phyloP scores from a whole-genome alignment of 2,888 invertebrate species.

The Limnephilus rhombicus region DNA sequence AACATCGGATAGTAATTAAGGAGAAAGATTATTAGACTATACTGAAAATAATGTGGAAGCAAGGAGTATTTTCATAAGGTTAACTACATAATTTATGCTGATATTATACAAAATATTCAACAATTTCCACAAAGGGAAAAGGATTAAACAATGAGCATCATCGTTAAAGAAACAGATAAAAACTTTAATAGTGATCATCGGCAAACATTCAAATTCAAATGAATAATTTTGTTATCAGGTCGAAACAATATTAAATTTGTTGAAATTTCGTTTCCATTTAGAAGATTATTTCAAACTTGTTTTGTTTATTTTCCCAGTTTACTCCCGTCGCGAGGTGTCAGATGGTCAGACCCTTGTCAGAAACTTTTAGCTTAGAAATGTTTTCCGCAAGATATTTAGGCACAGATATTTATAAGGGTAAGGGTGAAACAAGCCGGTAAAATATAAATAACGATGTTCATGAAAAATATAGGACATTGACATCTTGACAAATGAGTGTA shows the following conservation, averaged over 20 bases:
- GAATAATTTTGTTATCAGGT: neutral
- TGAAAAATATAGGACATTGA: neutral
- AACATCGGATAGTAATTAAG: no score
- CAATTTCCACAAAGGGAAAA: neutral
- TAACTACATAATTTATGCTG: no score
- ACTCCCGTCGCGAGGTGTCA: conserved; percentile 1
- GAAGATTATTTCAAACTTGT: conserved; percentile 1
- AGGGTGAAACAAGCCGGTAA: neutral
- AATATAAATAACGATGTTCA: neutral
- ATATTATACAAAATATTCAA: neutral
- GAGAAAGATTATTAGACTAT: no score
- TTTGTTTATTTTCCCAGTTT: conserved; percentile 24
- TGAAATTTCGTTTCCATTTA: conserved; percentile 4
- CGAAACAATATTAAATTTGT: neutral
- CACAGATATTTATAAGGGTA: neutral
- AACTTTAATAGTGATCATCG: neutral
- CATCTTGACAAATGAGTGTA: neutral
- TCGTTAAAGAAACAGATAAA: neutral
- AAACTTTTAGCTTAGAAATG: conserved; percentile 18
- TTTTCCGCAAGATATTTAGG: conserved; percentile 7
- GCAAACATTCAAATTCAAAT: neutral
- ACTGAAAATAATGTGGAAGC: neutral
- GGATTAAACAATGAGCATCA: neutral
- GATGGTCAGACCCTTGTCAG: conserved; percentile 21
- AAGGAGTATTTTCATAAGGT: neutral